Evolutionary conservation across 2,888 invertebrate genomes (phyloP).

Genomic region (Amiota minor): DNA sequence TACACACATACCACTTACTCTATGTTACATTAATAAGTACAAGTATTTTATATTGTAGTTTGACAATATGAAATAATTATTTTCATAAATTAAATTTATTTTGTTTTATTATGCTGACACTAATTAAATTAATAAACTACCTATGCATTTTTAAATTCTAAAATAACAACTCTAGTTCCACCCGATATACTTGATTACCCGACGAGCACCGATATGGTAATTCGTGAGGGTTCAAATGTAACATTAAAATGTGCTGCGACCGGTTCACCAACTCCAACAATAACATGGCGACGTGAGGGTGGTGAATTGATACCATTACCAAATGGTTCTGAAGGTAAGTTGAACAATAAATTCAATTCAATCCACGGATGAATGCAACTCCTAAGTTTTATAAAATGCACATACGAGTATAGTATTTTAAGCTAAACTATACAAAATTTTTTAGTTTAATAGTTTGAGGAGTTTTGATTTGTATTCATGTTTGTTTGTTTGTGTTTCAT

Average conservation of each 20-base stretch:
- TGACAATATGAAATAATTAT: no score
- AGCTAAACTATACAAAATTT: background rate
- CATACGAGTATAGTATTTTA: no score
- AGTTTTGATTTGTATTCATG: background rate
- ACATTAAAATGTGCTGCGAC: slow-evolving; percentile 90
- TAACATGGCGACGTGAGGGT: slow-evolving; percentile 90
- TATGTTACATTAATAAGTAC: no score
- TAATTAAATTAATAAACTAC: background rate
- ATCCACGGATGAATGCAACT: no score
- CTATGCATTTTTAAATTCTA: no score
- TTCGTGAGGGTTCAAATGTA: slow-evolving; percentile 88
- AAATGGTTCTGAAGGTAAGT: slow-evolving; percentile 81
- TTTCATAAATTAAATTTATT: no score
- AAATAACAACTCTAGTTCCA: slow-evolving; percentile 77
- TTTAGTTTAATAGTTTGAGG: no score
- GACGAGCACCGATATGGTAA: slow-evolving; percentile 89
- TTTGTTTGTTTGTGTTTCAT: slow-evolving; percentile 47
- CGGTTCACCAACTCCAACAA: slow-evolving; percentile 90
- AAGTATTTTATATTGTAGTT: no score
- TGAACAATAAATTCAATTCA: background rate
- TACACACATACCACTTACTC: no score
- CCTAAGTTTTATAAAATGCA: no score
- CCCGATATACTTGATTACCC: slow-evolving; percentile 89
- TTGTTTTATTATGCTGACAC: no score
- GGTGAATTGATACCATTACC: slow-evolving; percentile 82